Conservation (phyloP, 2,113 vertebrate species). For the Syngnathus floridae region DNA sequence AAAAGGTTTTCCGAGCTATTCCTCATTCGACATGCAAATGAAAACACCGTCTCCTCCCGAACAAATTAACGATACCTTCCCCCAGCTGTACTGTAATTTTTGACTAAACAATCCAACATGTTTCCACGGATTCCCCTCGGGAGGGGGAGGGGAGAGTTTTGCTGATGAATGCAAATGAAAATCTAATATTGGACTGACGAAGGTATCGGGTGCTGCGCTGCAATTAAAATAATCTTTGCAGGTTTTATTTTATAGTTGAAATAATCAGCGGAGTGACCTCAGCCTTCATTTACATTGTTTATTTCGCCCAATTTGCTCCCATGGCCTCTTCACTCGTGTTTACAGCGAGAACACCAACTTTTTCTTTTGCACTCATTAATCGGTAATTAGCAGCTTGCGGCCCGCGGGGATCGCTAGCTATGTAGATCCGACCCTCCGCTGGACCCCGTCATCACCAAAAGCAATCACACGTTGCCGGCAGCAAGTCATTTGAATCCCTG, state of each 20-base stretch:
- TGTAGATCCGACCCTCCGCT: conserved; percentile 39
- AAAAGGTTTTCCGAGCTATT: conserved; percentile 54
- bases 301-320: conserved; percentile 5
- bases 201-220: conserved; percentile 38
- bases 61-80: conserved; percentile 76
- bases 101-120: conserved; percentile 67
- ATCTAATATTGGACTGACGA: conserved; percentile 45
- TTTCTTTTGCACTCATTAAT: conserved; percentile 58
- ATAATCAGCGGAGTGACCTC: background rate
- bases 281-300: background rate
- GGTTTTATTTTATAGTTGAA: background rate
- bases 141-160: conserved; percentile 40
- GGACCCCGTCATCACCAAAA: conserved; percentile 42
- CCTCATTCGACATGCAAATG: conserved; percentile 71
- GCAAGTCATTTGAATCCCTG: conserved; percentile 45
- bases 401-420: conserved; percentile 34
- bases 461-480: conserved; percentile 52
- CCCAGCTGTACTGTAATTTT: conserved; percentile 70
- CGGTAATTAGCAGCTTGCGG: conserved; percentile 59
- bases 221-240: no score
- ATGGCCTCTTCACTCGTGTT: conserved; percentile 41
- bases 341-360: conserved; percentile 52
- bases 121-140: conserved; percentile 47
- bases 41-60: conserved; percentile 64
- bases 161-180: conserved; percentile 68